phyloP scores from a whole-genome alignment of 2,113 vertebrate genomes.

The Murina feae region DNA sequence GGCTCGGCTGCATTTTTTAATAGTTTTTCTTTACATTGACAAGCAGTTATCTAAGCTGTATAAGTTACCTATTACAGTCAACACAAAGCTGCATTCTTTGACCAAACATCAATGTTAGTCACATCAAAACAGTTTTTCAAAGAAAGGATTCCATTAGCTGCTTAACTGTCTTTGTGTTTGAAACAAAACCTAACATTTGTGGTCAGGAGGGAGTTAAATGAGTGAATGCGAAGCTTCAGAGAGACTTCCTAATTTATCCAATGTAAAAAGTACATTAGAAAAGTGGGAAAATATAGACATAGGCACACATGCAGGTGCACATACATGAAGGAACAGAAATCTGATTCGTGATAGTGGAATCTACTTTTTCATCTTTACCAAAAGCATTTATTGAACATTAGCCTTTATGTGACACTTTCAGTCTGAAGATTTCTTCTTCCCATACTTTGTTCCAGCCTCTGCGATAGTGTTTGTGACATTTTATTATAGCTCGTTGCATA shows the following conservation, averaged over 20 bases:
- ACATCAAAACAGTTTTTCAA: conserved; percentile 21
- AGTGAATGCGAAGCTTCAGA: not conserved
- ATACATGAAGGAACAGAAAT: not conserved
- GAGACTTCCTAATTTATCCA: not conserved
- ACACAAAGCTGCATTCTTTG: not conserved
- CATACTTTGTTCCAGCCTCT: not conserved
- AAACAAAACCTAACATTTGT: not conserved
- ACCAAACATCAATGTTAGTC: not conserved
- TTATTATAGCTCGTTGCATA: not conserved
- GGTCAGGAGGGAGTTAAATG: not conserved
- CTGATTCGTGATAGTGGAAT: not conserved
- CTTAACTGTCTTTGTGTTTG: not conserved
- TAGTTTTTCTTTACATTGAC: not conserved
- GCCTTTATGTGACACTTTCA: not conserved
- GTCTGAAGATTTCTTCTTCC: not conserved
- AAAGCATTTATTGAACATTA: not conserved
- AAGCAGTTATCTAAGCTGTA: not conserved
- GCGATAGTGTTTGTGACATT: not conserved
- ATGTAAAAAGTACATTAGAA: not conserved
- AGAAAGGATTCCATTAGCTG: not conserved
- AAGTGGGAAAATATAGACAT: not conserved
- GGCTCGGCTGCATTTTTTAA: not conserved
- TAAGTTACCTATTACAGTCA: not conserved
- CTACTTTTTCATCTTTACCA: not conserved
- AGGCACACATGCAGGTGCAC: not conserved